Conservation (phyloP, 2,113 vertebrate genomes). For the Harpagus bidentatus region DNA sequence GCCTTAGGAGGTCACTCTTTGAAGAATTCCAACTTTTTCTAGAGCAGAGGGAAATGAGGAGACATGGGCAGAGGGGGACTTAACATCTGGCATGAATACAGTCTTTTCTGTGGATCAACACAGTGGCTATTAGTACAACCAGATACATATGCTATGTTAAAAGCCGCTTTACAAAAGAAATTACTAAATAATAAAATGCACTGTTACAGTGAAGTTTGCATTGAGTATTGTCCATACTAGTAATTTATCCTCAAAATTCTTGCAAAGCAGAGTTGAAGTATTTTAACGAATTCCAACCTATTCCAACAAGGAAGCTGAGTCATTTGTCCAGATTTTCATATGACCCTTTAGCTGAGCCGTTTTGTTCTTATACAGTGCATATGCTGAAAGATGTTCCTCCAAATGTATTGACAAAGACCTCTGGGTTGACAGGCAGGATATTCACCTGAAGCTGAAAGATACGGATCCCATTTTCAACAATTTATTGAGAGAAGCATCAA, state of each 20-base stretch:
- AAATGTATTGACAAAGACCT: neutral
- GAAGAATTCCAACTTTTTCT: neutral
- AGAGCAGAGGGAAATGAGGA: neutral
- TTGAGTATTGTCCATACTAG: neutral
- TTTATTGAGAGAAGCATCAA: neutral
- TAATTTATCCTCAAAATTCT: neutral
- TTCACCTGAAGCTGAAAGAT: neutral
- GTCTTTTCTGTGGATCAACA: neutral
- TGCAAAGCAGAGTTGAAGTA: neutral
- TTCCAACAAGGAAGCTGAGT: neutral
- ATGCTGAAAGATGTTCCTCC: neutral
- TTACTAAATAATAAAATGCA: neutral
- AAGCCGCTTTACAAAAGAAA: neutral
- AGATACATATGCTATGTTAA: neutral
- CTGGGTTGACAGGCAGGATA: neutral
- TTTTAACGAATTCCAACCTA: neutral
- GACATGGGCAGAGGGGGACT: neutral
- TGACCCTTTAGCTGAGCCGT: neutral
- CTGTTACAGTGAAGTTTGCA: neutral
- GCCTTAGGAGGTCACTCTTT: slow-evolving; percentile 13
- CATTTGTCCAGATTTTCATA: neutral
- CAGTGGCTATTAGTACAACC: neutral
- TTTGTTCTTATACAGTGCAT: neutral
- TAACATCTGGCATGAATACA: neutral
- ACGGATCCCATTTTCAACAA: neutral